Percentiles rank a stretch among this genome's conserved stretches.
Conservation (phyloP, 2,888 invertebrate genomes). For the Hetaerina titia region DNA sequence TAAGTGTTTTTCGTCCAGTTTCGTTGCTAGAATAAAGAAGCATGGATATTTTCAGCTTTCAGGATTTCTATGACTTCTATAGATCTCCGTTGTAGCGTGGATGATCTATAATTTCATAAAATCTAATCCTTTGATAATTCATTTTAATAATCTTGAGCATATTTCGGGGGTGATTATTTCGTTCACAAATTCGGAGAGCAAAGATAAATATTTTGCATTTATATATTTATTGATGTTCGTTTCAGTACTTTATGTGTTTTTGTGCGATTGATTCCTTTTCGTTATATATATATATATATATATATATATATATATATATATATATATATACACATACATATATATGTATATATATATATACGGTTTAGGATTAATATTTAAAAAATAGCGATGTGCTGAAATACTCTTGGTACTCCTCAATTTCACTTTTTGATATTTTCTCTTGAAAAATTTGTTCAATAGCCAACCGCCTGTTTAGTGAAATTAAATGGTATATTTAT, state of each 20-base stretch:
- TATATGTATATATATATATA: too few species aligned
- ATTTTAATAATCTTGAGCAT: background rate
- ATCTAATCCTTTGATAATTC: background rate
- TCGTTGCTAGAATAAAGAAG: background rate
- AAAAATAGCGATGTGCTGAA: background rate
- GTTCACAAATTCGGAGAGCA: background rate
- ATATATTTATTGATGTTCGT: background rate
- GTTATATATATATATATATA: background rate
- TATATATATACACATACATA: too few species aligned
- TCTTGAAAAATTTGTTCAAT: background rate
- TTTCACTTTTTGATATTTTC: background rate
- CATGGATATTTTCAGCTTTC: background rate
- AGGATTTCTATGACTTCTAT: background rate
- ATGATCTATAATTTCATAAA: background rate
- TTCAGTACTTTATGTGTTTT: background rate
- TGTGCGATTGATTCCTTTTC: background rate
- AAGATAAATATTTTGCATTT: background rate
- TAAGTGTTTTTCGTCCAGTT: background rate
- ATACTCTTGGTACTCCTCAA: background rate
- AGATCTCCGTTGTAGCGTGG: background rate
- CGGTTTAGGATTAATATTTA: background rate
- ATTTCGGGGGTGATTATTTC: background rate
- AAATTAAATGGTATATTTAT: background rate
- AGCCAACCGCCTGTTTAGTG: background rate
- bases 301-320: too few species aligned